Evolutionary conservation across 2,888 invertebrate genomes (phyloP), one percentile per base, ranked within the genome.

Genomic region (Melieria picta): DNA sequence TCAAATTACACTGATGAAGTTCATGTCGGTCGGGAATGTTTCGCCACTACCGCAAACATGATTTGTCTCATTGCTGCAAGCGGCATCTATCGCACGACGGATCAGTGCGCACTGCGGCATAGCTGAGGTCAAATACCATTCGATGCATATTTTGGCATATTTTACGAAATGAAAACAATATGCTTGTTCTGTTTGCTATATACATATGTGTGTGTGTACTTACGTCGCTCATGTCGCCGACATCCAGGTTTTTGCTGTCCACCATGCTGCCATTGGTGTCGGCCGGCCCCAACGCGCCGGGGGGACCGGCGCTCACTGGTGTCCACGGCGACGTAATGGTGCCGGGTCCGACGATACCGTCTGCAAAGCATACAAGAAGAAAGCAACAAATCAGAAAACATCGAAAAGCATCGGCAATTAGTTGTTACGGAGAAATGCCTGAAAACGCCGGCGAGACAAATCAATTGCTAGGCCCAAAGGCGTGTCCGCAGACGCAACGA

Each of bases 321-420:
- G 95, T 94, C 96, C 96, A 96, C 93, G 95, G 94, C 88, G 96
- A 95, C 90, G 95, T 94, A 94, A 96, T 96, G 91, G 94, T 96
- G 95, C 93, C 93, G 91, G 94, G 91, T 90, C 93, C 90, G 88
- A 91, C 89, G 88, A 90, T 90, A 88, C 90, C 90, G 89, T 90
- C 91, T 91, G 88, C 52, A 90, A 88, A 60, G 3, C 71, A 73
- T 76, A 65, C 56, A 46, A 58, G 88, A 56, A 90, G 88, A 65
- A 6, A 72, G 71, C 77, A 67, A 47, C 55, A 52, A 61, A 50
- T 58, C 47, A 63, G 13, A 9, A 10, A 7, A 16, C 4, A 30
- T 30, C 30, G 30, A 30, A 30, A 30, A 30, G 30, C 30, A 30
- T 30, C 30, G 30, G 30, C 30, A 30, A 30, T 30, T 30, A 30